These are phyloP conservation scores for Aelia acuminata DNA, from an alignment of 2,888 invertebrate genomes.

Conservation along the genomic window DNA sequence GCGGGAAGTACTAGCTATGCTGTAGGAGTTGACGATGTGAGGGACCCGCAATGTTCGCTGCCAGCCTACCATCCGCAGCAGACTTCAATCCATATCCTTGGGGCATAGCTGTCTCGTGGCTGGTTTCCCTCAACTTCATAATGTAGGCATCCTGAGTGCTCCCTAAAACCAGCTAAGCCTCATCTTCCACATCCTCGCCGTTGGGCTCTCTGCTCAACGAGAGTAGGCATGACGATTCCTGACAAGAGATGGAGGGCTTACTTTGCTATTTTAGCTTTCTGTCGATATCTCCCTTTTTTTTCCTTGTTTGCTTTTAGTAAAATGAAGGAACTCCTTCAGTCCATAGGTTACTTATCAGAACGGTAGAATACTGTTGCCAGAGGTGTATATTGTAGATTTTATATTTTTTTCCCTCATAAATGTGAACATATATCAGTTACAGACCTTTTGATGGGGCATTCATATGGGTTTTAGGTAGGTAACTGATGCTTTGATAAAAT, in stretches of 20 bases:
- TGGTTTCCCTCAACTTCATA: slow-evolving; percentile 13
- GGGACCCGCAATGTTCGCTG: not conserved
- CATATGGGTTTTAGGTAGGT: no score
- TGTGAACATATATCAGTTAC: no score
- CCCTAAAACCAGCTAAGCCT: slow-evolving; percentile 14
- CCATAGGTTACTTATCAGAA: not conserved
- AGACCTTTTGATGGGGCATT: no score
- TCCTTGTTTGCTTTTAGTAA: not conserved
- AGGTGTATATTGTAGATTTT: no score
- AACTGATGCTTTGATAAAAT: no score
- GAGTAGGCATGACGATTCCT: not conserved
- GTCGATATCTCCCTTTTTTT: not conserved
- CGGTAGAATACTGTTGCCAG: no score
- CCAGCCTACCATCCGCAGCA: not conserved
- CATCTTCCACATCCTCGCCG: not conserved
- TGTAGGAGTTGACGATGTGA: not conserved
- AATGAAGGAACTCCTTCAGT: not conserved
- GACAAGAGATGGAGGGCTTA: slow-evolving; percentile 4
- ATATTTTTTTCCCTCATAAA: no score
- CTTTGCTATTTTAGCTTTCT: not conserved
- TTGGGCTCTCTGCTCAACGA: not conserved
- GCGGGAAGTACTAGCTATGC: not conserved
- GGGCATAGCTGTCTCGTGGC: slow-evolving; percentile 49
- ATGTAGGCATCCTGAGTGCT: slow-evolving; percentile 31
- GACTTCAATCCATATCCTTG: slow-evolving; percentile 23